A percentile compares a stretch with the other conserved stretches of the same genome.
Evolutionary conservation across 2,888 invertebrate species (phyloP).

Genomic region (Tiliacea citrago): DNA sequence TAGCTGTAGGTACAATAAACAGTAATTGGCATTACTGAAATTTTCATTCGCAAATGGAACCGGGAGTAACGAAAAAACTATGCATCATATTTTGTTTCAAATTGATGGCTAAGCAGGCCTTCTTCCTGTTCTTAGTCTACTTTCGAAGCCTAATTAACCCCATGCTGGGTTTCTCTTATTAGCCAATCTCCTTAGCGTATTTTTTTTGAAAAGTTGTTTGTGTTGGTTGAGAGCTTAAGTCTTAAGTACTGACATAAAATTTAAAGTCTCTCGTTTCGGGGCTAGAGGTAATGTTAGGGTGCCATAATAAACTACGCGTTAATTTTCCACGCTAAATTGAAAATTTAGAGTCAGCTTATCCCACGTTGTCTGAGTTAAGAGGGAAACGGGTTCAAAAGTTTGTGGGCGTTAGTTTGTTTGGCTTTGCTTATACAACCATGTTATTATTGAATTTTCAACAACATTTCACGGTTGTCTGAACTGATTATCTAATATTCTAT

Average conservation of each 20-base stretch:
- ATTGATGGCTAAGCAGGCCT: no score
- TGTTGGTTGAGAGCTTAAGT: no score
- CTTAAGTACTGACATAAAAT: no score
- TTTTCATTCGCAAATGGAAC: background rate
- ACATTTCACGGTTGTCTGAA: slow-evolving; percentile 20
- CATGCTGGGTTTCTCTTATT: background rate
- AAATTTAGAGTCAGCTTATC: slow-evolving; percentile 50
- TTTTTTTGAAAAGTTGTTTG: no score
- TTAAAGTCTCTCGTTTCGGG: background rate
- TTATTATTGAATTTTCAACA: slow-evolving; percentile 28
- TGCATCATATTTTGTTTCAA: no score
- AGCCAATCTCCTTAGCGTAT: background rate
- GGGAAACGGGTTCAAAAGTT: slow-evolving; percentile 23
- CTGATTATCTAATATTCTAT: slow-evolving; percentile 14
- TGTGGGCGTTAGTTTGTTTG: slow-evolving; percentile 37
- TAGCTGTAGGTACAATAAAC: background rate
- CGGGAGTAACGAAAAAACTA: background rate
- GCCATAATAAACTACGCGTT: slow-evolving; percentile 37
- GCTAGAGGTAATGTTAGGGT: slow-evolving; percentile 30
- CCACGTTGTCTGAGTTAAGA: slow-evolving; percentile 34
- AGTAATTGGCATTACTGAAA: background rate
- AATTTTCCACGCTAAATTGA: slow-evolving; percentile 60
- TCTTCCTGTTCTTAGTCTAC: no score
- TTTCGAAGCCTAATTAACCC: background rate
- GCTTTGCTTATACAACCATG: background rate